Evolutionary conservation across 2,888 invertebrate genomes (phyloP), one percentile per base, ranked within the genome.

Genomic region (Chrysolina haemoptera): DNA sequence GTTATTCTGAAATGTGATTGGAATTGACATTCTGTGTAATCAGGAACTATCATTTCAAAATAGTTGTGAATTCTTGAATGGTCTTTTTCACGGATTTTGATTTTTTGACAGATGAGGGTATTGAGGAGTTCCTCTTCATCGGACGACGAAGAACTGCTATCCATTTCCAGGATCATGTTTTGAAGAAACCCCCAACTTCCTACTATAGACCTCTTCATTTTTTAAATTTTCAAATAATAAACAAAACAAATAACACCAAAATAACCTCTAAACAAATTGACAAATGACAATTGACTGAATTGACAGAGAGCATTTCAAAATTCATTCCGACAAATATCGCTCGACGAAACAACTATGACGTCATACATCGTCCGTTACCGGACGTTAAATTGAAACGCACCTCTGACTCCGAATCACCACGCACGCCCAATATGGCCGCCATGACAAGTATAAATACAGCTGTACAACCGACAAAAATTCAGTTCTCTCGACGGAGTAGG

Each of bases 81-180:
- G 16, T 55, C 55, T 55, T 55, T 55, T 16, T 55, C 55, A 4
- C 55, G 55, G 18, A n/a, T 55, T 55, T 55, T 11, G 55, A 55
- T 55, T 55, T 55, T 55, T 12, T 12, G 14, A 3, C 55, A n/a
- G 53, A 53, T 53, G 14, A 53, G 55, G n/a, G 16, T 55, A 16
- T 55, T 55, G 16, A n/a, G 55, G 16, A 55, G n/a, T 55, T 55
- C 55, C 16, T 55, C 55, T 16, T 55, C 55, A 55, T 55, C 55
- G 14, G 55, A 55, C n/a, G 20, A 55, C 55, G 55, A 55, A 12
- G 55, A 55, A 55, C 55, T 55, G 55, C 55, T 55, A 55, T 55
- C 55, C n/a, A n/a, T 55, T n/a, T 55, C 16, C n/a, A 55, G 16
- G 16, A 55, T 20, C 16, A 18, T 55, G 16, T 55, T 16, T 55